Evolutionary conservation across 2,113 vertebrate species (phyloP).

Genomic region (Neodontobutis hainanensis): DNA sequence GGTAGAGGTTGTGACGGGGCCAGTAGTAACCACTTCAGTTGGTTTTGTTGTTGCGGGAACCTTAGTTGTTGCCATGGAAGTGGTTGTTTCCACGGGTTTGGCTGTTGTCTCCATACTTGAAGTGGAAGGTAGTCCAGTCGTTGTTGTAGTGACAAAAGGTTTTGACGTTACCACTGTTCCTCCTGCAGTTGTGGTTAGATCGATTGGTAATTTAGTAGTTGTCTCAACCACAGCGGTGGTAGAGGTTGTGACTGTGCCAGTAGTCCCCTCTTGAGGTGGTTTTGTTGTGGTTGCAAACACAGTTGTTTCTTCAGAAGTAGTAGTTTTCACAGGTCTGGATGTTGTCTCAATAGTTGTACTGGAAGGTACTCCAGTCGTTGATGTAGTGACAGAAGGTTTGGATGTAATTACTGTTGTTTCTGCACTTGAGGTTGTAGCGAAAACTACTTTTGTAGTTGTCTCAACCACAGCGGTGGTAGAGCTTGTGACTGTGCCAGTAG

Average conservation of each 20-base stretch:
- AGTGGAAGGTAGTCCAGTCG: neutral
- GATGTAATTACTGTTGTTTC: too few species aligned
- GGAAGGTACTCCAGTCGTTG: neutral
- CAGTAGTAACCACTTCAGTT: neutral
- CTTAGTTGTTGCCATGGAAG: neutral
- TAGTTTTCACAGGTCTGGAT: neutral
- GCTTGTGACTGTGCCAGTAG: too few species aligned
- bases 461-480: too few species aligned
- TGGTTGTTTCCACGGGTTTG: neutral
- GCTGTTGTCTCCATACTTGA: neutral
- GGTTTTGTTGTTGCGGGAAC: neutral
- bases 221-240: too few species aligned
- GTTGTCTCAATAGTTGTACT: neutral
- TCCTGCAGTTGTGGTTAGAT: neutral
- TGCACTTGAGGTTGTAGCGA: too few species aligned
- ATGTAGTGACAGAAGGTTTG: too few species aligned
- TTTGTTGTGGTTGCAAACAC: neutral
- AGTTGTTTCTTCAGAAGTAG: neutral
- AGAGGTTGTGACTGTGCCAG: neutral
- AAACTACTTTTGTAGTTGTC: too few species aligned
- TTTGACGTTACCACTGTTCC: neutral
- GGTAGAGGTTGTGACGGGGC: neutral
- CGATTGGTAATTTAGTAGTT: neutral
- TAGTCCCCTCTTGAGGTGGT: neutral
- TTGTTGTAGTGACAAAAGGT: neutral